phyloP scores from a whole-genome alignment of 2,113 vertebrate genomes.

The Marmota flaviventris region DNA sequence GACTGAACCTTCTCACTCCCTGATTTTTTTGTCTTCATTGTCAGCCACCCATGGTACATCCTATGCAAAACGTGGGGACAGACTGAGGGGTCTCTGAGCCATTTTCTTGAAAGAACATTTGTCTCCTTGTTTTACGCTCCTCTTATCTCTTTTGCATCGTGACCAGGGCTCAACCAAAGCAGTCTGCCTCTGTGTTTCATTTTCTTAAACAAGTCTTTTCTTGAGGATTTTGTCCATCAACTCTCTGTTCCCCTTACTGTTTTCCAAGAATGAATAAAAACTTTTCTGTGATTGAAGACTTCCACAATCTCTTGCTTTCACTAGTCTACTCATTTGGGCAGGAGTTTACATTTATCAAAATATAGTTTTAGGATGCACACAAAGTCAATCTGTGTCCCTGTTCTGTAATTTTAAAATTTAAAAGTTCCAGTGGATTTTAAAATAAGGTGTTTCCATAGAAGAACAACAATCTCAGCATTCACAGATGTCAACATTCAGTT shows the following conservation, averaged over 20 bases:
- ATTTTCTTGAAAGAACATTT: no score
- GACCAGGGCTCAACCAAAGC: neutral
- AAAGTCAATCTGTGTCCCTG: neutral
- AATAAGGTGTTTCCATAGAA: neutral
- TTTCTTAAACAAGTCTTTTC: neutral
- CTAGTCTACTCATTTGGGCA: neutral
- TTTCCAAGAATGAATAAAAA: neutral
- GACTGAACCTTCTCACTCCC: no score
- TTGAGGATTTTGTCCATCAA: neutral
- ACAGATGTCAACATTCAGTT: neutral
- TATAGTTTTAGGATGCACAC: neutral
- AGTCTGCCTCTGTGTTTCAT: neutral
- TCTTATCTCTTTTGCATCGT: neutral
- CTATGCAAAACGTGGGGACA: neutral
- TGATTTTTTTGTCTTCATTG: neutral
- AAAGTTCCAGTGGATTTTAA: neutral
- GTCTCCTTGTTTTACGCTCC: neutral
- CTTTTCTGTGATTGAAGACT: neutral
- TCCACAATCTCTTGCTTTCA: neutral
- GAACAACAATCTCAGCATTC: neutral
- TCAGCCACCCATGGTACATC: neutral
- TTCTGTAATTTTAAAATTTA: neutral
- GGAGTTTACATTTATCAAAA: neutral
- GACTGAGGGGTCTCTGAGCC: no score
- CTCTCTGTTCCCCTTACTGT: neutral